A percentile compares a stretch with the other conserved stretches of the same genome.
Evolutionary conservation across 2,797 vertebrate genomes (phyloP).

Genomic region (Takifugu rubripes): DNA sequence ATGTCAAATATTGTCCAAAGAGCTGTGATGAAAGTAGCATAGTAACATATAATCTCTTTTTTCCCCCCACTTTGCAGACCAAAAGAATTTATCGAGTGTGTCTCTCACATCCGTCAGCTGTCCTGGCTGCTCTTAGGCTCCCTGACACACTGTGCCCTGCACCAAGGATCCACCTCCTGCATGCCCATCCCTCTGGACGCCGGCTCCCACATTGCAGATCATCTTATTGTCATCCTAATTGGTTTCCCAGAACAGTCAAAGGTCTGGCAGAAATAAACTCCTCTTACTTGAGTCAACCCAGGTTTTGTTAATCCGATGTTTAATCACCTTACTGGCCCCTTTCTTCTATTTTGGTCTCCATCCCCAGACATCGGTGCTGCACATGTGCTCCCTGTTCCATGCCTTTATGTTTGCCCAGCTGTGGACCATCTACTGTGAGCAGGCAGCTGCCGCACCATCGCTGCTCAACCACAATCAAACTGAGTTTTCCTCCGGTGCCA

Average conservation of each 20-base stretch:
- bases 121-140: conserved; percentile 98
- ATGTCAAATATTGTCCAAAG: background rate
- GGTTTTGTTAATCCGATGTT: conserved; percentile 12
- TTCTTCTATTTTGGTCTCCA: conserved; percentile 9
- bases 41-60: background rate
- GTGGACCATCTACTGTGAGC: conserved; percentile 98
- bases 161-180: conserved; percentile 90
- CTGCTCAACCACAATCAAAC: conserved; percentile 93
- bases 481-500: conserved; percentile 91
- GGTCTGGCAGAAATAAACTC: conserved; percentile 72
- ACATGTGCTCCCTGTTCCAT: conserved; percentile 99
- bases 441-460: conserved; percentile 87
- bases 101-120: conserved; percentile 95
- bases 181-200: conserved; percentile 97
- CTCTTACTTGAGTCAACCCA: background rate
- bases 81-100: conserved; percentile 98
- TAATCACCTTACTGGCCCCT: conserved; percentile 10
- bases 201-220: conserved; percentile 95
- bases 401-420: conserved; percentile 99
- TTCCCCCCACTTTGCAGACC: conserved; percentile 75
- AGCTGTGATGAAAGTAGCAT: background rate
- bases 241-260: conserved; percentile 99
- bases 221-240: conserved; percentile 98
- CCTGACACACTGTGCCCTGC: conserved; percentile 92
- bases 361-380: conserved; percentile 92